Evolutionary conservation across 2,888 invertebrate species (phyloP).

Genomic region (Coremacera marginata): DNA sequence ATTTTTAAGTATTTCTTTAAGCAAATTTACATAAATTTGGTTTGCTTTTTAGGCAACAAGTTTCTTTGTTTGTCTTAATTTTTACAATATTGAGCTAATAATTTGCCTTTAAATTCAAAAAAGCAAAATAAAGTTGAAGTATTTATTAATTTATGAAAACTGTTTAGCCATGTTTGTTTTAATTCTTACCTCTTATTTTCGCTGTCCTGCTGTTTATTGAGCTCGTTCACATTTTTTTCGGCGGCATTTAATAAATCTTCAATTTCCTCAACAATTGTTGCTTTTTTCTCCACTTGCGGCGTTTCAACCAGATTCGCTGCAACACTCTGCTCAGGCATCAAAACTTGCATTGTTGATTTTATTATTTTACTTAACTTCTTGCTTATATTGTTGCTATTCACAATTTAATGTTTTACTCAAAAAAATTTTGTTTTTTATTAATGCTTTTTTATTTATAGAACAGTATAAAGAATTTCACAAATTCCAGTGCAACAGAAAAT

Average conservation of each 20-base stretch:
- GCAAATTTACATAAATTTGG: too few species aligned
- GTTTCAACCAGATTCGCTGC: neutral
- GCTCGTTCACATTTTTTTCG: neutral
- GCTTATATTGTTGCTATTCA: neutral
- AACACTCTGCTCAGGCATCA: slow-evolving; percentile 35
- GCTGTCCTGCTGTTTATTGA: neutral
- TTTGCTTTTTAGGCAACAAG: too few species aligned
- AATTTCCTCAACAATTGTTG: slow-evolving; percentile 37
- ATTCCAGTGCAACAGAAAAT: slow-evolving; percentile 29
- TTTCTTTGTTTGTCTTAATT: too few species aligned
- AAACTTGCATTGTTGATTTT: slow-evolving; percentile 40
- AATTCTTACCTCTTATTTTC: slow-evolving; percentile 3
- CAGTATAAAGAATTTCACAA: slow-evolving; percentile 30
- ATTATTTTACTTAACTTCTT: neutral
- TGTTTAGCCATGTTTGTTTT: too few species aligned
- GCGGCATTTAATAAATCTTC: slow-evolving; percentile 35
- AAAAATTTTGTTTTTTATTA: neutral
- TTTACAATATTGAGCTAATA: too few species aligned
- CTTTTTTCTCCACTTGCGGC: slow-evolving; percentile 11
- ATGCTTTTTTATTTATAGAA: neutral
- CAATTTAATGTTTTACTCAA: neutral
- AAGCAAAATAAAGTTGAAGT: too few species aligned
- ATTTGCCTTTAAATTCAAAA: too few species aligned
- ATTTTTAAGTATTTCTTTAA: too few species aligned
- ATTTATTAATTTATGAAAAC: too few species aligned